Percentiles rank a stretch among this genome's conserved stretches.
These are phyloP conservation scores for Craterocephalus amniculus DNA, from an alignment of 2,797 vertebrate species.

Conservation along the genomic window DNA sequence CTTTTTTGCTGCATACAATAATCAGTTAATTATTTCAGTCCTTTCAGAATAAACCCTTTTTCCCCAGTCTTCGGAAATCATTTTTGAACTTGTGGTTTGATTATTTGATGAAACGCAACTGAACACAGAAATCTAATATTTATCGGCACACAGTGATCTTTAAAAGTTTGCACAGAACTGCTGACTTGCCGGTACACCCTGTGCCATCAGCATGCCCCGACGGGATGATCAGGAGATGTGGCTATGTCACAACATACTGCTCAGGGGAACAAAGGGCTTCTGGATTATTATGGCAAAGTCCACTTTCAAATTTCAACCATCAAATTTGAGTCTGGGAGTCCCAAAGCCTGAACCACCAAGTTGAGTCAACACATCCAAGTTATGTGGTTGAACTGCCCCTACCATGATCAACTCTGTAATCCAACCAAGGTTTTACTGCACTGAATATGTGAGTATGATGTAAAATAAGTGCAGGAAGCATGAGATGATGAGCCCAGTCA, in stretches of 20 bases:
- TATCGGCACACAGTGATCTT: background rate
- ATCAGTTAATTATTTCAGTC: background rate
- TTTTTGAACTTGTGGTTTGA: background rate
- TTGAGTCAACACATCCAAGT: background rate
- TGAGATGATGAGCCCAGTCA: no score
- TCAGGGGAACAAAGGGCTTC: conserved; percentile 15
- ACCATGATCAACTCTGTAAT: background rate
- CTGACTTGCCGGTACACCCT: background rate
- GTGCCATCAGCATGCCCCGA: background rate
- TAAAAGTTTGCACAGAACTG: background rate
- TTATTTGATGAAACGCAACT: background rate
- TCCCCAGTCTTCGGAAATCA: background rate
- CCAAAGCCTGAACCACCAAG: background rate
- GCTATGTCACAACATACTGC: conserved; percentile 45
- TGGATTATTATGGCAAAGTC: conserved; percentile 45
- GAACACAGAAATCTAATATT: background rate
- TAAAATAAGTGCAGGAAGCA: no score
- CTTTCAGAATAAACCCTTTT: no score
- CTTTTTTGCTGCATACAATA: background rate
- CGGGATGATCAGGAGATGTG: conserved; percentile 33
- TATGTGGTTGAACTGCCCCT: background rate
- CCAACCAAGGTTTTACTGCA: no score
- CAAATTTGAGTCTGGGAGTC: conserved; percentile 8
- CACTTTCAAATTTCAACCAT: conserved; percentile 26
- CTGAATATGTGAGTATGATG: no score